A percentile compares a stretch with the other conserved stretches of the same genome.
These are phyloP conservation scores for Drosophila lowei DNA, from an alignment of 1,140 invertebrate genomes.

Conservation along the genomic window DNA sequence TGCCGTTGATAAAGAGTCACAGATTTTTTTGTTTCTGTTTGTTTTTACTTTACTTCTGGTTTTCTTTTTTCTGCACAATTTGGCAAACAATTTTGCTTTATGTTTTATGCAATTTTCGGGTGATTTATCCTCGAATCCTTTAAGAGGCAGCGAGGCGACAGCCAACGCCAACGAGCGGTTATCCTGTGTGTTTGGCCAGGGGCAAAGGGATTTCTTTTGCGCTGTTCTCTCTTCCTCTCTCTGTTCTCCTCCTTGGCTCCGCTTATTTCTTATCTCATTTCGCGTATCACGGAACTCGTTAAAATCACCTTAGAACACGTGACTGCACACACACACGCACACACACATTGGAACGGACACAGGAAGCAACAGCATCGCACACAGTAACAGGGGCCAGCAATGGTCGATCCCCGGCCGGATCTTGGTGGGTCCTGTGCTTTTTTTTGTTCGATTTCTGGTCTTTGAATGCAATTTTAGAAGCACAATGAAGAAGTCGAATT, in stretches of 20 bases:
- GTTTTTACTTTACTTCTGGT: background rate
- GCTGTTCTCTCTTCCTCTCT: constrained; percentile 11
- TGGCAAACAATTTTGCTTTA: constrained; percentile 50
- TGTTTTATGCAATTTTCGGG: constrained; percentile 55
- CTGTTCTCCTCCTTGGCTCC: constrained; percentile 14
- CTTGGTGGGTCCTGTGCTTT: constrained; percentile 27
- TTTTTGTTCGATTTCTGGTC: constrained; percentile 8
- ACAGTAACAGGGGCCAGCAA: constrained; percentile 26
- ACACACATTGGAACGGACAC: constrained; percentile 3
- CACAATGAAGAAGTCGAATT: constrained; percentile 32
- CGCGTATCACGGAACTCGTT: constrained; percentile 80
- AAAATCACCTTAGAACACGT: constrained; percentile 79
- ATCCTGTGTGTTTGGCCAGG: constrained; percentile 36
- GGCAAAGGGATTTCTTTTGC: constrained; percentile 15
- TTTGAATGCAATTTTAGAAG: constrained; percentile 50
- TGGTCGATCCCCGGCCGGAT: constrained; percentile 48
- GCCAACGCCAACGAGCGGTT: constrained; percentile 3
- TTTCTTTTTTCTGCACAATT: constrained; percentile 39
- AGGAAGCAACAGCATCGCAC: constrained; percentile 48
- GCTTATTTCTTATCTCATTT: constrained; percentile 72
- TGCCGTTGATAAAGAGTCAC: constrained; percentile 2
- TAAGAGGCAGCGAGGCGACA: constrained; percentile 4
- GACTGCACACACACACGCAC: constrained; percentile 55
- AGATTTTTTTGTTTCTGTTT: constrained; percentile 7
- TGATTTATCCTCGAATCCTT: constrained; percentile 47